A percentile compares a stretch with the other conserved stretches of the same genome.
These are phyloP conservation scores for Antechinus flavipes DNA, from an alignment of 2,113 vertebrate genomes.

Conservation along the genomic window DNA sequence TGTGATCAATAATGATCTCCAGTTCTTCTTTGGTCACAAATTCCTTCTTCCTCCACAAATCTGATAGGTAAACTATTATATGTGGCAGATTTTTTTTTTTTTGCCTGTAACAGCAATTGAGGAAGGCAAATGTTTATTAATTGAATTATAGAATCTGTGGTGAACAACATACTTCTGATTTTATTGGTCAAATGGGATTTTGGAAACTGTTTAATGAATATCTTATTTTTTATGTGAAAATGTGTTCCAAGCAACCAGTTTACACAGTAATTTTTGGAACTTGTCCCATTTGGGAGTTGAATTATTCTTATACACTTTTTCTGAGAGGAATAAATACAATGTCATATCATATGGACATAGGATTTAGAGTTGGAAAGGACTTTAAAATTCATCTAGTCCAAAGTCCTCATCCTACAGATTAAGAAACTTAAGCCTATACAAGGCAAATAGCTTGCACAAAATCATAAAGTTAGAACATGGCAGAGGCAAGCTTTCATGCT, in stretches of 20 bases:
- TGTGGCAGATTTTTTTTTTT: background rate
- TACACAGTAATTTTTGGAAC: background rate
- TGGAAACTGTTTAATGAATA: background rate
- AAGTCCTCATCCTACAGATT: background rate
- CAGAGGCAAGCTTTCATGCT: background rate
- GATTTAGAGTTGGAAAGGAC: background rate
- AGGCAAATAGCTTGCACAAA: background rate
- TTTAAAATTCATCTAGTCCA: background rate
- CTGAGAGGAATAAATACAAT: background rate
- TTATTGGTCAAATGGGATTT: background rate
- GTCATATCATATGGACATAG: background rate
- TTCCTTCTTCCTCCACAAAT: too few species aligned
- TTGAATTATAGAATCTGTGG: background rate
- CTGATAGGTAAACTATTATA: too few species aligned
- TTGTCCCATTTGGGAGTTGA: background rate
- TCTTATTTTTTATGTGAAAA: background rate
- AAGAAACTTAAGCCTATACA: background rate
- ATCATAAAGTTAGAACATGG: background rate
- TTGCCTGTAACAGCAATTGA: background rate
- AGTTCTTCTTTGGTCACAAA: too few species aligned
- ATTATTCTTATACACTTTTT: background rate
- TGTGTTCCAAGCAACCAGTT: background rate
- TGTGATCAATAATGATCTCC: too few species aligned
- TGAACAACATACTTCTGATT: background rate
- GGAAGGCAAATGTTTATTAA: background rate